Evolutionary conservation across 2,797 vertebrate genomes (phyloP), one percentile per base, ranked within the genome.

Genomic region (Sternotherus odoratus): DNA sequence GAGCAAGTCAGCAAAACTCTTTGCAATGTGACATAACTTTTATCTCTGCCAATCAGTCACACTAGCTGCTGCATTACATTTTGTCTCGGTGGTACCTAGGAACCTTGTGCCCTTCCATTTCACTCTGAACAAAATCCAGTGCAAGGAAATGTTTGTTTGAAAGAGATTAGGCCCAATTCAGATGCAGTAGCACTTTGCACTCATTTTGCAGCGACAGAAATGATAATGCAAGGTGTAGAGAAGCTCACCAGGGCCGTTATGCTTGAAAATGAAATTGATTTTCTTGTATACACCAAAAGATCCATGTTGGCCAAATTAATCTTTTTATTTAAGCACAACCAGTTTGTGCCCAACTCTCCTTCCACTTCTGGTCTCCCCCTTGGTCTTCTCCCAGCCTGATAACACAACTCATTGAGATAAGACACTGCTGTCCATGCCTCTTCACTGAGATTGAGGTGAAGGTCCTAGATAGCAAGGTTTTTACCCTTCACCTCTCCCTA

Each of bases 341-440:
- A 91, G 92, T 83, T 88, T 51, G 77, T 23, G 87, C 9, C 56
- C 56, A 36, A 72, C 82, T 53, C 95, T 85, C 90, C 92, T 95
- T 91, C 53, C 83, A 93, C 87, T 6, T 80, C 63, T 75, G 90
- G 60, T 82, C 78, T 95, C 80, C 87, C 91, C 28, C 28, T 30
- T 57, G 12, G 26, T 56, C 54, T 56, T 56, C 24, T 56, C 24
- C 54, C 24, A 53, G 54, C 24, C 54, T 26, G 26, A 56, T 56
- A 56, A 12, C 54, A 28, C 12, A 57, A 30, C 28, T 30, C 56
- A 57, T 30, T 57, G 56, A 12, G 56, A 30, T 57, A 57, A 12
- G 26, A 57, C 56, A 28, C 56, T 15, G 56, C 56, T 57, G 28
- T 30, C 28, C 56, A 57, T 15, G 56, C 28, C 56, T 28, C 56